phyloP scores from a whole-genome alignment of 2,113 vertebrate species.

The Melospiza georgiana region DNA sequence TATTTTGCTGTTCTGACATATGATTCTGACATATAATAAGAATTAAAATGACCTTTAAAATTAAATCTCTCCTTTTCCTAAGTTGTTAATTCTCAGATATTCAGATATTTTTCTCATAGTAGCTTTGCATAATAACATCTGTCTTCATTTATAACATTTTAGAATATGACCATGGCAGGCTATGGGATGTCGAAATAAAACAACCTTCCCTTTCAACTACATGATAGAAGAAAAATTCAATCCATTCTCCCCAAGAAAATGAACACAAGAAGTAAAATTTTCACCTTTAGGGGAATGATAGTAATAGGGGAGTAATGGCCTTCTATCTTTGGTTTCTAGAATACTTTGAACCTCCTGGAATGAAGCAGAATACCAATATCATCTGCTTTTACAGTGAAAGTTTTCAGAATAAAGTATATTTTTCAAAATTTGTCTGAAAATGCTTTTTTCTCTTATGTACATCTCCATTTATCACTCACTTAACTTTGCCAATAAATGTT shows the following conservation, averaged over 20 bases:
- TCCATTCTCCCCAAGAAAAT: not conserved
- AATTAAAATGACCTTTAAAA: not conserved
- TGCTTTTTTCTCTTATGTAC: accelerated
- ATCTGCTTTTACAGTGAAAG: not conserved
- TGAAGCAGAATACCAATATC: not conserved
- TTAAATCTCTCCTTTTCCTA: not conserved
- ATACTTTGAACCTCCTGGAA: not conserved
- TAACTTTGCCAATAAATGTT: not conserved
- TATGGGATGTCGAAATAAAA: not conserved
- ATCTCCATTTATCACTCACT: not conserved
- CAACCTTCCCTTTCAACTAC: not conserved
- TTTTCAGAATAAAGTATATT: not conserved
- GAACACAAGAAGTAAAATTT: not conserved
- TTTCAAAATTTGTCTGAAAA: not conserved
- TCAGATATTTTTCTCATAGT: not conserved
- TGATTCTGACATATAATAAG: not conserved
- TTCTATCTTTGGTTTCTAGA: not conserved
- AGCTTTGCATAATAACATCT: not conserved
- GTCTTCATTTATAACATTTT: not conserved
- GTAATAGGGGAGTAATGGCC: not conserved
- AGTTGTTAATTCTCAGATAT: not conserved
- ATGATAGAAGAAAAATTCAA: not conserved
- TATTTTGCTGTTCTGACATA: not conserved
- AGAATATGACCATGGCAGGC: not conserved
- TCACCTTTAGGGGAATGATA: not conserved